Evolutionary conservation across 1,140 invertebrate genomes (phyloP).

Genomic region (Drosophila melanica): DNA sequence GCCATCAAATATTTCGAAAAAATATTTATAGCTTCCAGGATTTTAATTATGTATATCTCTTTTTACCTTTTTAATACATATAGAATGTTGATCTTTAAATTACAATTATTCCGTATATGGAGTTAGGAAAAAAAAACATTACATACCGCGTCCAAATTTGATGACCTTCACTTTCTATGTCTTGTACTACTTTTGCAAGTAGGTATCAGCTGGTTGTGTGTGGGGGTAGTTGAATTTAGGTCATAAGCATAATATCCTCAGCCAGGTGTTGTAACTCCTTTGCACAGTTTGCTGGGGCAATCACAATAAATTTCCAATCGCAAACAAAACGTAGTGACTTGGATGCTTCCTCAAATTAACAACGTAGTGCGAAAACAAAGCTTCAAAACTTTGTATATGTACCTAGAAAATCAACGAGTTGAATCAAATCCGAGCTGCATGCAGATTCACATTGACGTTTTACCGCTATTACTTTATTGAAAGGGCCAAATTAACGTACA

Average conservation of each 20-base stretch:
- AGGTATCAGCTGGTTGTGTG: slow-evolving; percentile 32
- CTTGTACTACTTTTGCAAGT: slow-evolving; percentile 41
- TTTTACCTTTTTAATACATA: not conserved
- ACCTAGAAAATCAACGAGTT: not conserved
- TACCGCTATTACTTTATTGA: slow-evolving; percentile 8
- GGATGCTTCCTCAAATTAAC: not conserved
- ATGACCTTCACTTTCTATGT: slow-evolving; percentile 37
- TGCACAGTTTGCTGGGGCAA: slow-evolving; percentile 2
- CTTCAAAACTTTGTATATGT: not conserved
- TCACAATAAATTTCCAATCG: slow-evolving; percentile 11
- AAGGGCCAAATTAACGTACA: slow-evolving; percentile 6
- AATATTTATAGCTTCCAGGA: too few relatives aligned
- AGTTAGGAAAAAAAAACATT: not conserved
- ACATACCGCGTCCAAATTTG: slow-evolving; percentile 33
- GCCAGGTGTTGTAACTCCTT: slow-evolving; percentile 14
- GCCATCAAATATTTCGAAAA: too few relatives aligned
- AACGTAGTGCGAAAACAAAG: not conserved
- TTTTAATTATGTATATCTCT: too few relatives aligned
- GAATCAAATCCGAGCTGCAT: not conserved
- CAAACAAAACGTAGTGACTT: not conserved
- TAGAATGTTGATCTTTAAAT: not conserved
- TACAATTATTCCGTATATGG: not conserved
- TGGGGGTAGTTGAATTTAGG: slow-evolving; percentile 43
- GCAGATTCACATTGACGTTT: slow-evolving; percentile 7
- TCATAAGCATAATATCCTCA: slow-evolving; percentile 37